Evolutionary conservation across 2,888 invertebrate species (phyloP).

Genomic region (Amphipoea lucens): DNA sequence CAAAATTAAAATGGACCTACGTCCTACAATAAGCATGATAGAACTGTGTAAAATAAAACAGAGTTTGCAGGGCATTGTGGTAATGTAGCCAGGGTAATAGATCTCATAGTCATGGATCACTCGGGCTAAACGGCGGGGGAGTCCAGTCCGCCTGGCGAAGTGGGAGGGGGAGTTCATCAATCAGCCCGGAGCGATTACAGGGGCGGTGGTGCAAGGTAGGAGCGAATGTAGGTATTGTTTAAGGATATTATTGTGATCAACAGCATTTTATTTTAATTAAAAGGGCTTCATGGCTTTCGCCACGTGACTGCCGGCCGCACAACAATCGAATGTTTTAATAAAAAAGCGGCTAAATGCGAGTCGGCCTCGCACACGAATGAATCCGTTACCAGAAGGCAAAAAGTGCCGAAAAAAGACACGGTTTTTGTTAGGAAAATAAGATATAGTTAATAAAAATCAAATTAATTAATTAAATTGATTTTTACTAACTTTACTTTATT

Average conservation of each 20-base stretch:
- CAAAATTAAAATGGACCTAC: slow-evolving; percentile 40
- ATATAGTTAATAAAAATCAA: too few relatives aligned
- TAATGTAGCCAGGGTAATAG: slow-evolving; percentile 83
- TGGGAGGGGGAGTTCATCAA: slow-evolving; percentile 85
- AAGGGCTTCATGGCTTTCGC: background rate
- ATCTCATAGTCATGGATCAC: slow-evolving; percentile 86
- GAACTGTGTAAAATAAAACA: slow-evolving; percentile 77
- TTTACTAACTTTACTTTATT: too few relatives aligned
- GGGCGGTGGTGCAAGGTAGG: slow-evolving; percentile 67
- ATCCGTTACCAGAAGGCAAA: too few relatives aligned
- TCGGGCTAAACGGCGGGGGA: slow-evolving; percentile 78
- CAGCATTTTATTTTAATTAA: background rate
- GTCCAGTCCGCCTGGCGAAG: slow-evolving; percentile 69
- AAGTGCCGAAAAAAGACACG: too few relatives aligned
- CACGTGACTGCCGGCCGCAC: background rate
- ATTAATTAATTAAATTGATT: too few relatives aligned
- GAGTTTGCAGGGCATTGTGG: slow-evolving; percentile 70
- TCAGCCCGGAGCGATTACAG: slow-evolving; percentile 89
- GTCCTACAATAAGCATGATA: slow-evolving; percentile 43
- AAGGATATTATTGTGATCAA: background rate
- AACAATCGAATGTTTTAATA: too few relatives aligned
- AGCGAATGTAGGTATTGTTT: slow-evolving; percentile 33
- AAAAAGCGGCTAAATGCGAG: too few relatives aligned
- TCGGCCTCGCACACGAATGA: too few relatives aligned
- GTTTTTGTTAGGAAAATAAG: too few relatives aligned